A percentile compares a stretch with the other conserved stretches of the same genome.
Conservation (phyloP, 2,113 vertebrate genomes). For the Odocoileus hemionus region DNA sequence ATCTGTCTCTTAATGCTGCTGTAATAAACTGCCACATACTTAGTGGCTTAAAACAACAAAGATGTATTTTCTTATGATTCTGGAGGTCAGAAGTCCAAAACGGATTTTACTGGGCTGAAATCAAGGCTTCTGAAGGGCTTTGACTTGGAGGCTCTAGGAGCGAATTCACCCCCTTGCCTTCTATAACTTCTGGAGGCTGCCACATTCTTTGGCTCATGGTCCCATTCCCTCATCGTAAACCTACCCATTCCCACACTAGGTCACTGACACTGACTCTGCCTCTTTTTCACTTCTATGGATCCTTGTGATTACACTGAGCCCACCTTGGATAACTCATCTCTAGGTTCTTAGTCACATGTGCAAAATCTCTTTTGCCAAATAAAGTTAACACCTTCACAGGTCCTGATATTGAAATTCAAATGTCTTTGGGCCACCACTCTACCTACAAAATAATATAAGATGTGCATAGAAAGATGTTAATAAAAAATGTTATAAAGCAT, state of each 20-base stretch:
- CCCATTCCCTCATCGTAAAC: background rate
- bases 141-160: background rate
- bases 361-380: background rate
- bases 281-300: background rate
- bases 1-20: background rate
- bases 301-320: background rate
- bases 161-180: background rate
- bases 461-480: background rate
- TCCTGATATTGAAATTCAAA: background rate
- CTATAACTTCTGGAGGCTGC: background rate
- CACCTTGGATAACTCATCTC: background rate
- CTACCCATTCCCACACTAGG: background rate
- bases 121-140: background rate
- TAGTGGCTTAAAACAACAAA: background rate
- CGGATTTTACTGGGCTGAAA: background rate
- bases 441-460: background rate
- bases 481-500: background rate
- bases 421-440: background rate
- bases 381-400: background rate
- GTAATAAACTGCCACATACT: background rate
- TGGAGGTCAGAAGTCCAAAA: background rate
- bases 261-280: background rate
- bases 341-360: background rate
- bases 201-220: background rate
- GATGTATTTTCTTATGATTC: background rate